Base-by-base conservation (phyloP, 2,113 vertebrate species). In the Hemicordylus capensis region DNA sequence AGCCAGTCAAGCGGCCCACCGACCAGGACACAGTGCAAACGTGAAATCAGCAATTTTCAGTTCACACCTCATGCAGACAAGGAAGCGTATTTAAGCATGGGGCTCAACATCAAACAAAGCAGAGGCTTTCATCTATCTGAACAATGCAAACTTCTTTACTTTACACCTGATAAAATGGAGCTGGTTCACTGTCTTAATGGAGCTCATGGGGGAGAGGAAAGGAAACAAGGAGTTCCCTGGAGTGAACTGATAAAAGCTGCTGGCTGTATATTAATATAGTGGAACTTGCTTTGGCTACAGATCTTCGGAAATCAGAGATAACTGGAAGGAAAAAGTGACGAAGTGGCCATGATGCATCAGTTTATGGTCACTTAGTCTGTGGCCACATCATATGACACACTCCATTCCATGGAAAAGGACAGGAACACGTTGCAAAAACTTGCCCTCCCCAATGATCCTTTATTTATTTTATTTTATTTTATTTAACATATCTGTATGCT, bases 161-260 rank as follows among this genome's bases (percentile, higher is more conserved):
- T 91, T 88, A 84, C 92, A 93, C 89, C 87, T 91, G 90, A 94
- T 90, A 94, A 88, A 84, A 84, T 87, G 86, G 26, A 46, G 66
- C 89, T 48, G 80, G 85, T 78, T 84, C 83, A 72, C 76, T 75
- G 75, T 86, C 94, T 92, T 90, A 89, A 93, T 91, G 89, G 76
- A 81, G 6, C 46, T 84, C 90, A 80, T 37, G 6, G 19, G 9
- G 48, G 11, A 86, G 51, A 76, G 26, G 83, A 10, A 63, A 58
- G 10, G 66, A 76, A 81, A 81, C 63, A 66, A 9, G 64, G 51
- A 67, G 28, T 78, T 90, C 28, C 67, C 51, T 89, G 81, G 72
- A 87, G 90, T 84, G 67, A 86, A 84, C 73, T 81, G 89, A 75
- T 77, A 87, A 89, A 88, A 93, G 31, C 85, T 91, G 42, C 86